Conservation (phyloP, 2,888 invertebrate species). For the Trissolcus japonicus region DNA sequence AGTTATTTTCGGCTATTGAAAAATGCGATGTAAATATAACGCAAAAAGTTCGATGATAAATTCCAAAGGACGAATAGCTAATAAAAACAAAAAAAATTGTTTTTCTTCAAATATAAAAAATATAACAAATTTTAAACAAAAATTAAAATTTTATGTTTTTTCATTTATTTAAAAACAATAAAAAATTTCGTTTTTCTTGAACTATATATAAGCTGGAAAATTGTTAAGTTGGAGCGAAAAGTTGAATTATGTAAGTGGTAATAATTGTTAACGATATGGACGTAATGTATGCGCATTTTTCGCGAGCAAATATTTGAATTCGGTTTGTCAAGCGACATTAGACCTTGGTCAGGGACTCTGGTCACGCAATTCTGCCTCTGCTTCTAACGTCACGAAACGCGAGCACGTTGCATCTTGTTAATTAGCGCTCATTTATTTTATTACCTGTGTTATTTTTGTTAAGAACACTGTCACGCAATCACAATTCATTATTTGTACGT, state of each 20-base stretch:
- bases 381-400: slow-evolving; percentile 39
- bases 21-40: no score
- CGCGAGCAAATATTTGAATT: slow-evolving; percentile 9
- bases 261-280: slow-evolving; percentile 8
- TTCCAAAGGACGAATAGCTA: no score
- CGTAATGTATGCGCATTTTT: slow-evolving; percentile 5
- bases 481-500: not conserved
- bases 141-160: no score
- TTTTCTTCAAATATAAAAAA: no score
- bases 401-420: slow-evolving; percentile 11
- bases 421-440: slow-evolving; percentile 17
- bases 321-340: slow-evolving; percentile 60
- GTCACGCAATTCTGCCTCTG: slow-evolving; percentile 65
- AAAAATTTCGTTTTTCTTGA: no score
- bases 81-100: no score
- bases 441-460: slow-evolving; percentile 2
- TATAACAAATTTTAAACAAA: no score
- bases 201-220: no score
- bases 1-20: no score
- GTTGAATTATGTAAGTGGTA: slow-evolving; percentile 1
- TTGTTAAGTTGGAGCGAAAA: not conserved
- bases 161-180: no score
- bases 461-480: not conserved
- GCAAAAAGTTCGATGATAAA: no score
- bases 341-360: slow-evolving; percentile 63